These are phyloP conservation scores for Cochlearius cochlearius DNA, from an alignment of 2,113 vertebrate species.

Conservation along the genomic window DNA sequence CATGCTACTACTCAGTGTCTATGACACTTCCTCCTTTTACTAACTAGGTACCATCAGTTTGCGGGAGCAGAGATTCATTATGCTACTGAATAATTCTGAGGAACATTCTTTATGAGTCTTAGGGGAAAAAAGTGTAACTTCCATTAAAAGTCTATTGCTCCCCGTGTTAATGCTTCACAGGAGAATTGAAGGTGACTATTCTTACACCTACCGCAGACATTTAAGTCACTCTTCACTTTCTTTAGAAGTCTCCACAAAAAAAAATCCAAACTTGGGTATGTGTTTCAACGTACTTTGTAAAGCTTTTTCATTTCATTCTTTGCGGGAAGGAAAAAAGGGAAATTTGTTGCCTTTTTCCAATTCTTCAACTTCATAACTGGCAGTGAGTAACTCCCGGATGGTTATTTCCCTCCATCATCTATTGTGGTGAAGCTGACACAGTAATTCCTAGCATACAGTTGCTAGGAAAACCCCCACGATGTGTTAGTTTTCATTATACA, in stretches of 20 bases:
- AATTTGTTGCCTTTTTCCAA: constrained; percentile 30
- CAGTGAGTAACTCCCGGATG: not conserved
- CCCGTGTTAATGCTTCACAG: not conserved
- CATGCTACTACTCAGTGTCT: not conserved
- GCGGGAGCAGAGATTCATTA: not conserved
- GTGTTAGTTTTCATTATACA: not conserved
- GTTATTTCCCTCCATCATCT: constrained; percentile 9
- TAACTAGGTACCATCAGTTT: not conserved
- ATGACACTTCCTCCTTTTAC: not conserved
- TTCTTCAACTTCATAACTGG: constrained; percentile 17
- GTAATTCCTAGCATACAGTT: constrained; percentile 24
- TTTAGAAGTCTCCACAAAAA: not conserved
- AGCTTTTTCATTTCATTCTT: not conserved
- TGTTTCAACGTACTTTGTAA: not conserved
- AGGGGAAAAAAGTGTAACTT: not conserved
- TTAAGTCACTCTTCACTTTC: not conserved
- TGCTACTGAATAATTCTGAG: not conserved
- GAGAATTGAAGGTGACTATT: not conserved
- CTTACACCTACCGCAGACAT: not conserved
- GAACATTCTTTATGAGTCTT: not conserved
- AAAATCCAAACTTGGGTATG: not conserved
- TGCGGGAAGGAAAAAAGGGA: not conserved
- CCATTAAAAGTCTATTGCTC: not conserved
- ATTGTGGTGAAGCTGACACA: not conserved
- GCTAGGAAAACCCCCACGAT: not conserved